phyloP scores from a whole-genome alignment of 2,888 invertebrate genomes.

The Aphodius sticticus region DNA sequence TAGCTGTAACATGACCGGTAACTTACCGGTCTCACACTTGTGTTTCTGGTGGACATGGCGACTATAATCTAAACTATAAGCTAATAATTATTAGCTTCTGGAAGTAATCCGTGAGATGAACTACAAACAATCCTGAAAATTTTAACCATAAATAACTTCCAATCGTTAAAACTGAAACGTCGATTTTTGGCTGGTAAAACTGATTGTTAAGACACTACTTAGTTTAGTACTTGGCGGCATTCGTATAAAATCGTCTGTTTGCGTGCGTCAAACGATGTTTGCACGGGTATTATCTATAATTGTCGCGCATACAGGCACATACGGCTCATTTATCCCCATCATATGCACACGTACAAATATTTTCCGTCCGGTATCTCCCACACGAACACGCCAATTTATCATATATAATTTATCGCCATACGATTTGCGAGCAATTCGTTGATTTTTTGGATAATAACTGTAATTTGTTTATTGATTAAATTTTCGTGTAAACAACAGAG shows the following conservation, averaged over 20 bases:
- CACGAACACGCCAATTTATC: not conserved
- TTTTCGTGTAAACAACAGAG: too few species aligned
- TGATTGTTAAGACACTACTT: not conserved
- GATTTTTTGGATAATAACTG: not conserved
- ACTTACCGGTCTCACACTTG: too few species aligned
- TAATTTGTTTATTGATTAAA: not conserved
- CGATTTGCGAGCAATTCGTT: not conserved
- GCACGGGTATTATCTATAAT: not conserved
- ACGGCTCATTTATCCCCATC: slow-evolving; percentile 4
- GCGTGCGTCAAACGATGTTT: not conserved
- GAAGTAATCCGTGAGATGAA: too few species aligned
- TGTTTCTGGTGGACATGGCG: too few species aligned
- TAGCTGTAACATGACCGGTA: too few species aligned
- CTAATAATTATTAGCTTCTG: too few species aligned
- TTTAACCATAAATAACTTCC: not conserved
- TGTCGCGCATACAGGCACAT: not conserved
- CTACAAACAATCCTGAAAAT: too few species aligned
- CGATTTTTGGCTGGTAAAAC: not conserved
- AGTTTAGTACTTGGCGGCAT: not conserved
- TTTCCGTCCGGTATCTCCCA: not conserved
- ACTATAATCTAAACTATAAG: too few species aligned
- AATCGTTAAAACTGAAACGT: not conserved
- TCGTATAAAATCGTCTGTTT: not conserved
- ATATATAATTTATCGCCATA: not conserved
- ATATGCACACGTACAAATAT: not conserved